Base-by-base conservation (phyloP, 2,113 vertebrate genomes). In the Oreochromis aureus region DNA sequence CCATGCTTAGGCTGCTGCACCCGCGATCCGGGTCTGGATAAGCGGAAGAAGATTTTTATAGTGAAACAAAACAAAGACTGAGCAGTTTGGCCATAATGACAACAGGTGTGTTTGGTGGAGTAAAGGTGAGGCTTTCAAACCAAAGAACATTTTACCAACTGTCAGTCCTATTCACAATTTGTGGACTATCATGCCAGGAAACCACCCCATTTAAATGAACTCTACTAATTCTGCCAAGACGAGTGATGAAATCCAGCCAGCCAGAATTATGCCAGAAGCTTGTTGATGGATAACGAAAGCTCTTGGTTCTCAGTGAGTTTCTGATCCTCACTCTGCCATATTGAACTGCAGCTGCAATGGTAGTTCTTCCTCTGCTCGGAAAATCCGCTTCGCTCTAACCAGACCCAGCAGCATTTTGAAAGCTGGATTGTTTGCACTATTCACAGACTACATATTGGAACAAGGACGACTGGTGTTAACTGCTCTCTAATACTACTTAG, bases 1-100 rank as follows among this genome's bases (percentile, higher is more conserved):
- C 22, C 55, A 58, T 0, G 12, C 55, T 27, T 27, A 58, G 22
- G 0, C 22, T 58, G 22, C 55, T 27, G 55, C 55, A 56, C 22
- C 22, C 2, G 6, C 12, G 4, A 2, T 27, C 54, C 4, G 2
- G 6, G 22, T 56, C 12, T 56, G 22, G 55, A 56, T 56, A 56
- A 27, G 4, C 12, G 1, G 55, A 56, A 56, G 55, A 56, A 56
- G 22, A 7, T 56, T 1, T 59, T 59, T 59, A 59, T 59, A 30
- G 7, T 16, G 7, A 5, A 30, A 30, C 0, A 30, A 59, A 30
- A 59, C 7, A 2, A 1, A 34, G 16, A 10, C 1, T 61, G 30
- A 4, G 58, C 15, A 32, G 16, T 61, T 34, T 61, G 30, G 58
- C 58, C 30, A 61, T 34, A 61, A 1, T 61, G 16, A 61, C 59